Evolutionary conservation across 2,888 invertebrate species (phyloP).

Genomic region (Apodemia duryi): DNA sequence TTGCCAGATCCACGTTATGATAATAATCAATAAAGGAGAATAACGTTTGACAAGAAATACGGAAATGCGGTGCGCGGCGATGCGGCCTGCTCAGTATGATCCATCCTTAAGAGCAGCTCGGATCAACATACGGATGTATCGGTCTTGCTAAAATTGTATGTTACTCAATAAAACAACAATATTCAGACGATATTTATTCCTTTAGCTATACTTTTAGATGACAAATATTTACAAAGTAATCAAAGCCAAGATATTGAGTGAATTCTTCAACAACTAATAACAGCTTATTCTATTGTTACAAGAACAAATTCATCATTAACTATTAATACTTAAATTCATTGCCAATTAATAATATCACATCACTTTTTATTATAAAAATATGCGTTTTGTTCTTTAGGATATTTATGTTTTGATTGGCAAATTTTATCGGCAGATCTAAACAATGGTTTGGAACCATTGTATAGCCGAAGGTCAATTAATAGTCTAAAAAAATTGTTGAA

Average conservation of each 20-base stretch:
- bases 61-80: too few species aligned
- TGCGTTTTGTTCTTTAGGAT: slow-evolving; percentile 9
- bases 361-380: slow-evolving; percentile 9
- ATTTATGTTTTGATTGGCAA: neutral
- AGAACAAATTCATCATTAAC: slow-evolving; percentile 9
- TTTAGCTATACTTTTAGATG: slow-evolving; percentile 16
- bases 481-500: neutral
- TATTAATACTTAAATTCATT: slow-evolving; percentile 5
- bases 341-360: slow-evolving; percentile 14
- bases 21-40: too few species aligned
- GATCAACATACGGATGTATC: too few species aligned
- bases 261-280: neutral
- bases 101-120: too few species aligned
- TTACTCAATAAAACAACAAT: slow-evolving; percentile 27
- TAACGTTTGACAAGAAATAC: too few species aligned
- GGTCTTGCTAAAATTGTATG: too few species aligned
- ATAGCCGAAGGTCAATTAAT: neutral
- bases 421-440: neutral
- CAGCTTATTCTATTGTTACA: neutral
- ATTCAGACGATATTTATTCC: slow-evolving; percentile 17
- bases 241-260: slow-evolving; percentile 17
- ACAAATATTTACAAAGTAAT: slow-evolving; percentile 25
- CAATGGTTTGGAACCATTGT: neutral
- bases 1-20: too few species aligned
- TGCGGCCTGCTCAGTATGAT: too few species aligned